Conservation (phyloP, 2,888 invertebrate species). For the Agonopterix heracliana region DNA sequence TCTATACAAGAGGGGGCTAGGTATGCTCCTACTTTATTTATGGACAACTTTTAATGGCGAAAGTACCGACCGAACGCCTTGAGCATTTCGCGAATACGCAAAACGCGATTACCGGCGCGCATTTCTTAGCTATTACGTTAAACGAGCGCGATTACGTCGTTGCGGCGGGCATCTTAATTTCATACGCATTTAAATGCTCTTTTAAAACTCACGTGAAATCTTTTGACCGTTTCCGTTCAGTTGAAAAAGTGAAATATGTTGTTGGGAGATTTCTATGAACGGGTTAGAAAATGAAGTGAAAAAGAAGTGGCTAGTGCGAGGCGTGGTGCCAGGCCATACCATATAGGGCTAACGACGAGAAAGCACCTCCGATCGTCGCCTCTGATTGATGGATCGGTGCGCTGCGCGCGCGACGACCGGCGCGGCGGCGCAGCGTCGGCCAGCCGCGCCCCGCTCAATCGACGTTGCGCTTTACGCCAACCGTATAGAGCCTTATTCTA, state of each 20-base stretch:
- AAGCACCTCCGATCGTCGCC: constrained; percentile 65
- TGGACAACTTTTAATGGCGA: constrained; percentile 48
- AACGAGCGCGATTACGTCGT: constrained; percentile 60
- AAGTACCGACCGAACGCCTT: constrained; percentile 43
- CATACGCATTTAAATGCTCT: constrained; percentile 49
- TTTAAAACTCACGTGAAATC: constrained; percentile 50
- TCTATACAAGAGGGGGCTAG: constrained; percentile 24
- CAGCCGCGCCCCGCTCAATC: constrained; percentile 7
- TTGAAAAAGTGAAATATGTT: constrained; percentile 65
- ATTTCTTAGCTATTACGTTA: constrained; percentile 61
- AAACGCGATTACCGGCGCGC: constrained; percentile 51
- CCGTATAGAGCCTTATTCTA: constrained; percentile 16
- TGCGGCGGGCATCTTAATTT: constrained; percentile 59
- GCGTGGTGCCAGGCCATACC: constrained; percentile 63
- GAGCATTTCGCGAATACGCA: constrained; percentile 58
- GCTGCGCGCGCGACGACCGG: constrained; percentile 22
- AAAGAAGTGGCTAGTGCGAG: constrained; percentile 67
- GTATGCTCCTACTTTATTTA: constrained; percentile 43
- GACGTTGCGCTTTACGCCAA: constrained; percentile 9
- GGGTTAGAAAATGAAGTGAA: constrained; percentile 72
- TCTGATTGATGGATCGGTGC: constrained; percentile 63
- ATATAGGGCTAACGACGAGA: constrained; percentile 75
- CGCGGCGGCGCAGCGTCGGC: constrained; percentile 10
- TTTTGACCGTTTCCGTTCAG: constrained; percentile 52
- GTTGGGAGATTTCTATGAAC: constrained; percentile 69